A percentile compares a stretch with the other conserved stretches of the same genome.
Conservation (phyloP, 1,140 invertebrate species). For the Scaptomyza pallida region DNA sequence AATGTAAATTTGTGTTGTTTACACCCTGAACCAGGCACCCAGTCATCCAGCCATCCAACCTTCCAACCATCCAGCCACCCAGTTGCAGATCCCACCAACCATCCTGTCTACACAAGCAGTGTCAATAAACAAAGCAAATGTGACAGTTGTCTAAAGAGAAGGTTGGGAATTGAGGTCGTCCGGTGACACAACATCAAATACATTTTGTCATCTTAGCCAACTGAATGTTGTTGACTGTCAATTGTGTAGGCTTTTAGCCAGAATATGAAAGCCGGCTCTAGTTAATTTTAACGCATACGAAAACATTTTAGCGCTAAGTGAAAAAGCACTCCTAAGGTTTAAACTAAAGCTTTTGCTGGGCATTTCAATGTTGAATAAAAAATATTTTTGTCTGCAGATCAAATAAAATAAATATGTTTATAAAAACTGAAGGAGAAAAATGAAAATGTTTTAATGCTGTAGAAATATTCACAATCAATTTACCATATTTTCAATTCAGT, state of each 20-base stretch:
- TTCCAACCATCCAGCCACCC: background rate
- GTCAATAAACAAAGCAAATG: conserved; percentile 48
- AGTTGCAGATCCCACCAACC: background rate
- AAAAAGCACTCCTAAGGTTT: background rate
- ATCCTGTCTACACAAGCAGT: conserved; percentile 8
- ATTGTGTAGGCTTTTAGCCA: conserved; percentile 30
- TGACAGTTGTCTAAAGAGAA: conserved; percentile 35
- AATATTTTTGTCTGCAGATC: no score
- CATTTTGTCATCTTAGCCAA: conserved; percentile 44
- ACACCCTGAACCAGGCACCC: conserved; percentile 7
- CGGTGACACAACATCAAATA: conserved; percentile 47
- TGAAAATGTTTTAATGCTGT: no score
- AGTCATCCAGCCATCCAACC: background rate
- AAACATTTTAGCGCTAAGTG: background rate
- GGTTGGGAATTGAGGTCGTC: conserved; percentile 24
- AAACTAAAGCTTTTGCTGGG: background rate
- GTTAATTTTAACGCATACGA: background rate
- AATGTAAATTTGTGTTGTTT: conserved; percentile 49
- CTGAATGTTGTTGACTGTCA: conserved; percentile 32
- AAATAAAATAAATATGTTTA: no score
- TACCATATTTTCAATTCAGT: background rate
- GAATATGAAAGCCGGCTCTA: conserved; percentile 12
- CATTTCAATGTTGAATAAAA: no score
- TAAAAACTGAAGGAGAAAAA: no score
- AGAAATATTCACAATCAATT: background rate